Evolutionary conservation across 2,888 invertebrate genomes (phyloP).

Genomic region (Tiliacea aurago): DNA sequence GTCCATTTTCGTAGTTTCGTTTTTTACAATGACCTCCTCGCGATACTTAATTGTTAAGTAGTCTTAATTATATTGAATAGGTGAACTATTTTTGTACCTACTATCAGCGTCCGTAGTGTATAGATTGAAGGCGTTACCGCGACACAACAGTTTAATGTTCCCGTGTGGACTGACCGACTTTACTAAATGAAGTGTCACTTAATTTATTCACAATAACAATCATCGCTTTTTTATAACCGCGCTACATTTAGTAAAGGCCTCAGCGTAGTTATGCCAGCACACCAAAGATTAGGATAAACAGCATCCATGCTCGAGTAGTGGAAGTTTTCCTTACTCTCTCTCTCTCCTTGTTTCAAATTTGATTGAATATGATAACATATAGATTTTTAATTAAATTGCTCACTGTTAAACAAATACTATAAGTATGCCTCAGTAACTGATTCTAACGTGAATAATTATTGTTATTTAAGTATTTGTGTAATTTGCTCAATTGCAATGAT

Average conservation of each 20-base stretch:
- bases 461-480: conserved; percentile 74
- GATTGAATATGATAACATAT: conserved; percentile 72
- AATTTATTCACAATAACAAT: conserved; percentile 61
- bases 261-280: conserved; percentile 84
- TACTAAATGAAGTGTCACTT: conserved; percentile 73
- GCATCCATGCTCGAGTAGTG: conserved; percentile 78
- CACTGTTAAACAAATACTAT: conserved; percentile 77
- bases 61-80: conserved; percentile 89
- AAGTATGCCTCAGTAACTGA: conserved; percentile 80
- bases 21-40: conserved; percentile 80
- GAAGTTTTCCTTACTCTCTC: conserved; percentile 71
- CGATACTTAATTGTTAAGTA: conserved; percentile 90
- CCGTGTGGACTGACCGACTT: conserved; percentile 76
- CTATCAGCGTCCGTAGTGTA: conserved; percentile 86
- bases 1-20: conserved; percentile 67
- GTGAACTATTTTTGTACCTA: conserved; percentile 90
- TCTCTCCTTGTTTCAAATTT: conserved; percentile 68
- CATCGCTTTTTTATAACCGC: conserved; percentile 58
- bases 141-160: conserved; percentile 78
- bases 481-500: conserved; percentile 87
- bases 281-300: conserved; percentile 89
- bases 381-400: conserved; percentile 75
- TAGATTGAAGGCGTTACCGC: conserved; percentile 87
- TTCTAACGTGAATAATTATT: conserved; percentile 75
- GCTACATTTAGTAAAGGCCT: conserved; percentile 71